Evolutionary conservation across 2,113 vertebrate genomes (phyloP), one percentile per base, ranked within the genome.

Genomic region (Lota lota): DNA sequence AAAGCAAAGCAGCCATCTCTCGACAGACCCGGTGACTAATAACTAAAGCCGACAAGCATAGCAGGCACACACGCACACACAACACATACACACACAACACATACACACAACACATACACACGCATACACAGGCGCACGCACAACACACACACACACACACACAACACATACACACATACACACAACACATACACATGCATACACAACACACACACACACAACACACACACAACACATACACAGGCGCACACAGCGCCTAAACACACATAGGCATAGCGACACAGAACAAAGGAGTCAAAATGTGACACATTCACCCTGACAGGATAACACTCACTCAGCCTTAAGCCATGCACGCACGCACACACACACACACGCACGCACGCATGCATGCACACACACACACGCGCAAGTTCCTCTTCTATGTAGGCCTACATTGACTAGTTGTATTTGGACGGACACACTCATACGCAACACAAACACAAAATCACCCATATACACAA

Each of bases 11-110:
- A 80, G 74, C 76, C 74, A 72, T 80, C 82, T 87, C 85, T 88
- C 76, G 76, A 88, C 86, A 85, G 84, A 88, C 81, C 79, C 79
- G 84, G 85, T 88, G 89, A 91, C 87, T 91, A 90, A 91, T 90
- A 89, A 91, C 86, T 91, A 91, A 93, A 91, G 88, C 89, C 74
- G 90, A 91, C 89, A 91, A 87, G 79, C 77, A 88, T 85, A 85
- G 84, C 87, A 84, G 68, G 75, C 80, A 85, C 85, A 88, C 84
- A 77, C 75, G 68, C 36, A 74, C 53, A 50, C 54, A 62, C n/a
- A n/a, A n/a, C n/a, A n/a, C n/a, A n/a, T n/a, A n/a, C n/a, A n/a
- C n/a, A n/a, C n/a, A n/a, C n/a, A n/a, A n/a, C n/a, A n/a, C n/a
- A n/a, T n/a, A 18, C 53, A 53, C 68, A 65, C 59, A 67, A 22